Evolutionary conservation across 2,113 vertebrate species (phyloP).

Genomic region (Sphyrna mokarran): DNA sequence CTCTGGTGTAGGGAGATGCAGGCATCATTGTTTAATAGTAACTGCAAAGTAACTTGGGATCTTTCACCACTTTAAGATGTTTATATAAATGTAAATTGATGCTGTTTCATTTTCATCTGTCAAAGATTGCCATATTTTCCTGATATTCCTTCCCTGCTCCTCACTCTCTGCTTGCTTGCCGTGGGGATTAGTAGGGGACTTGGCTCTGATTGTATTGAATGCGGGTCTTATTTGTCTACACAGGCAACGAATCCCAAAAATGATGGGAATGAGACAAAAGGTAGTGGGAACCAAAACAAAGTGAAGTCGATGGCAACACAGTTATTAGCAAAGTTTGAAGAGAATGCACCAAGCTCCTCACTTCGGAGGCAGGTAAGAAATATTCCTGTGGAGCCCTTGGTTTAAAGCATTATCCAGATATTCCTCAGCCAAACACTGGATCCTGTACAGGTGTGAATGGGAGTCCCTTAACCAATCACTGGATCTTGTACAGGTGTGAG

Average conservation of each 20-base stretch:
- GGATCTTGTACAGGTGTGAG: background rate
- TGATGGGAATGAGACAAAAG: constrained; percentile 58
- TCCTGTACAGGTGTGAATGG: background rate
- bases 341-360: constrained; percentile 58
- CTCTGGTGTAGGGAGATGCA: too few relatives aligned
- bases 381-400: background rate
- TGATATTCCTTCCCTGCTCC: background rate
- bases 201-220: constrained; percentile 40
- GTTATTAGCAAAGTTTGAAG: constrained; percentile 88
- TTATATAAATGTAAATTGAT: background rate
- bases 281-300: constrained; percentile 72
- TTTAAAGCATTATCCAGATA: background rate
- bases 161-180: background rate
- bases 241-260: constrained; percentile 49
- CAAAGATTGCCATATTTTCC: background rate
- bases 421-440: background rate
- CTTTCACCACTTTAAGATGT: too few relatives aligned
- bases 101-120: background rate
- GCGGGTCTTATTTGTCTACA: constrained; percentile 63
- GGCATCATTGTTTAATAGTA: too few relatives aligned
- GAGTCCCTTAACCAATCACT: background rate
- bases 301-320: constrained; percentile 91
- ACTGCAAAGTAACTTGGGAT: too few relatives aligned
- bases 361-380: constrained; percentile 70
- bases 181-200: background rate